Evolutionary conservation across 2,797 vertebrate genomes (phyloP).

Genomic region (Cyprinella venusta): DNA sequence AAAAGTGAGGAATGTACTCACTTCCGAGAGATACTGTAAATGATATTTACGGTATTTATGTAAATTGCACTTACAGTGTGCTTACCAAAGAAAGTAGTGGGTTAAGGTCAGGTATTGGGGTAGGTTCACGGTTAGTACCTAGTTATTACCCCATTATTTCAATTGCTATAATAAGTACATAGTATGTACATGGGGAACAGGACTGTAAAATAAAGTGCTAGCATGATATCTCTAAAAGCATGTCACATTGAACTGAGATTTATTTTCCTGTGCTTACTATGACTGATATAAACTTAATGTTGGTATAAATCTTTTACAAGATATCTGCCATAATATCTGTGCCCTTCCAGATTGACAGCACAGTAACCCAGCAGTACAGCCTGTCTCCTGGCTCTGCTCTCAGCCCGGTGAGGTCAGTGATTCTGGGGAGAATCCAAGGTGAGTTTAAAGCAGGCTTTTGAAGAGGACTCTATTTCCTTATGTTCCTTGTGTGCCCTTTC

Average conservation of each 20-base stretch:
- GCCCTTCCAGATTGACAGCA: constrained; percentile 87
- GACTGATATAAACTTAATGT: background rate
- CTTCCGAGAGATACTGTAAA: background rate
- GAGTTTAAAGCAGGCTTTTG: constrained; percentile 65
- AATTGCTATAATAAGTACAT: background rate
- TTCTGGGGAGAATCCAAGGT: constrained; percentile 92
- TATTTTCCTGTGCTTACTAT: background rate
- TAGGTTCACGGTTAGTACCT: no score
- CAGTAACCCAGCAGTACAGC: constrained; percentile 86
- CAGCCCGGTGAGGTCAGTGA: constrained; percentile 85
- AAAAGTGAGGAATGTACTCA: no score
- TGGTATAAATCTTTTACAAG: constrained; percentile 24
- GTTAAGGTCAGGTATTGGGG: background rate
- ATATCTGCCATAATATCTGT: constrained; percentile 42
- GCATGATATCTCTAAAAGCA: background rate
- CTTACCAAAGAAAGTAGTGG: background rate
- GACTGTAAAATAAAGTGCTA: background rate
- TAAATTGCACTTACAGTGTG: background rate
- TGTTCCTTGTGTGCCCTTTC: constrained; percentile 22
- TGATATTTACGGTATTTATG: background rate
- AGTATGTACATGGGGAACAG: background rate
- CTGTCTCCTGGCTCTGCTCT: constrained; percentile 88
- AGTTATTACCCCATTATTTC: background rate
- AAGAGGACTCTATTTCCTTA: constrained; percentile 25
- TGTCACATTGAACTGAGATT: background rate